Base-by-base conservation (phyloP, 2,888 invertebrate genomes). In the Trachelus iudaicus region DNA sequence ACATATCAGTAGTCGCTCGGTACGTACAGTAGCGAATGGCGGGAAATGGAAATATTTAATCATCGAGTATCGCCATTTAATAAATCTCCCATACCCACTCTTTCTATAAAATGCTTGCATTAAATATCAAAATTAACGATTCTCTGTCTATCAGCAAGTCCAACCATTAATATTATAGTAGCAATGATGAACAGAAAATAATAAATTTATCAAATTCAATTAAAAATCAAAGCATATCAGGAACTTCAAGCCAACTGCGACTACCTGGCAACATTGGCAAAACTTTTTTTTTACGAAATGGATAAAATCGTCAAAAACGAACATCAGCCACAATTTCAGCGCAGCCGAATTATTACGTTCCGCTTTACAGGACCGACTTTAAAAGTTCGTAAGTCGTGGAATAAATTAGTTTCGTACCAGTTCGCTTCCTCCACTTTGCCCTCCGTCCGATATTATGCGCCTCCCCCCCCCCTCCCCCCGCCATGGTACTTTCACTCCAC, bases 321-420 rank as follows among this genome's bases (percentile, higher is more conserved):
- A 71, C 13, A 33, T 71, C 71, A 71, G 12, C 31, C 71, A 71
- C 31, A 34, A 71, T 33, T 71, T 11, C 13, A 71, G 71, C 71
- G 71, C 56, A 56, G 9, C 23, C 56, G 9, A 71, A 71, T 71
- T 71, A 71, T 71, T 71, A 23, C 71, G 31, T 71, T 71, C 71
- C 71, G 71, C 71, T 71, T 71, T 34, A 34, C 31, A 31, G 33
- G 31, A 34, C 31, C 13, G 71, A 34, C 71, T 71, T 71, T 31
- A 71, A 71, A 71, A 71, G 31, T 71, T 71, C 15, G 13, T 34
- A 34, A 71, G 71, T 71, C 71, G 6, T 15, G 71, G 33, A 71
- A 71, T 71, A 71, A 71, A 71, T 71, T 71, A 34, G 71, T 56
- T 56, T 56, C 56, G 56, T 56, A 56, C 23, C 56, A 56, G 56